A percentile compares a stretch with the other conserved stretches of the same genome.
phyloP scores from a whole-genome alignment of 2,888 invertebrate genomes.

The Belgica antarctica region DNA sequence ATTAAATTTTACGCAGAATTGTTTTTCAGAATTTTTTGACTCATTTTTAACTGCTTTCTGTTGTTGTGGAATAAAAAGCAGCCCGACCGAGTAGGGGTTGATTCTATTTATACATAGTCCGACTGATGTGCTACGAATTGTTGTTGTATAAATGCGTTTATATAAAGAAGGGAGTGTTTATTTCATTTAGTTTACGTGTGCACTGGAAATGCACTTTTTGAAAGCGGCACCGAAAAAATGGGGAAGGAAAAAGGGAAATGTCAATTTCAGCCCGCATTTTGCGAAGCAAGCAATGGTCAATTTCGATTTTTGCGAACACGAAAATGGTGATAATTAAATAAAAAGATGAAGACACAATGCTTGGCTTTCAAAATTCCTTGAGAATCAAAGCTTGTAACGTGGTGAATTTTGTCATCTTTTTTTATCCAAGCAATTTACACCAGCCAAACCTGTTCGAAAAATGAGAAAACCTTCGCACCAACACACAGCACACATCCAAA shows the following conservation, averaged over 20 bases:
- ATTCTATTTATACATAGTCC: background rate
- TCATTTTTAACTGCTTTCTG: slow-evolving; percentile 2
- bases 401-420: slow-evolving; percentile 8
- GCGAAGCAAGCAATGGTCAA: too few species aligned
- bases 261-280: background rate
- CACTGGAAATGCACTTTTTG: slow-evolving; percentile 14
- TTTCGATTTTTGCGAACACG: background rate
- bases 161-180: slow-evolving; percentile 25
- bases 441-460: slow-evolving; percentile 17
- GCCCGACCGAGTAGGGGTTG: slow-evolving; percentile 4
- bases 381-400: background rate
- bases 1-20: slow-evolving; percentile 14
- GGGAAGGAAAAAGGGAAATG: too few species aligned
- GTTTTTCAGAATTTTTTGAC: background rate
- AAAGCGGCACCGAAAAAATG: background rate
- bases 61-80: background rate
- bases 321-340: slow-evolving; percentile 27
- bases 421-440: slow-evolving; percentile 1
- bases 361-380: too few species aligned
- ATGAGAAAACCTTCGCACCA: slow-evolving; percentile 21
- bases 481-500: background rate
- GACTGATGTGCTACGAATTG: background rate
- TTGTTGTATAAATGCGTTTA: slow-evolving; percentile 14
- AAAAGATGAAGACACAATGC: too few species aligned
- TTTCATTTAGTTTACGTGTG: slow-evolving; percentile 10